These are phyloP conservation scores for Aradophagus sp. DNA, from an alignment of 1,140 invertebrate species.

Conservation along the genomic window DNA sequence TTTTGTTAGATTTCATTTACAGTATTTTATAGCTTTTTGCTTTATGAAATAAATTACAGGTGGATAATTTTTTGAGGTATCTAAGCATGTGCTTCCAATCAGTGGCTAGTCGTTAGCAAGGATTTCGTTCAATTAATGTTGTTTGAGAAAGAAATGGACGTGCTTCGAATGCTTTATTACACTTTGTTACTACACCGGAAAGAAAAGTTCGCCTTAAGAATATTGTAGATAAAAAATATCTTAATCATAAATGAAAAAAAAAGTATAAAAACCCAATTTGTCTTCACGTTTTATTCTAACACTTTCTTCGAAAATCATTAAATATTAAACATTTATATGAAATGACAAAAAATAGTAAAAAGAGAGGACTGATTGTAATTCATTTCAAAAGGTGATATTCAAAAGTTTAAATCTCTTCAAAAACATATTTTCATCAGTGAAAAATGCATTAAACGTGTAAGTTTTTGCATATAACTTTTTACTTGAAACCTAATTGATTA, in stretches of 20 bases:
- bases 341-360: too few relatives aligned
- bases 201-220: conserved; percentile 19
- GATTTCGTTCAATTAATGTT: conserved; percentile 44
- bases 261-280: not conserved
- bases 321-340: too few relatives aligned
- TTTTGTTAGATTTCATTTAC: too few relatives aligned
- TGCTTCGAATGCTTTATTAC: conserved; percentile 28
- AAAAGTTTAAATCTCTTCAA: too few relatives aligned
- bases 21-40: too few relatives aligned
- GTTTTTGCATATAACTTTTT: too few relatives aligned
- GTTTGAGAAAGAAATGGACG: conserved; percentile 26
- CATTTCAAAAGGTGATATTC: too few relatives aligned
- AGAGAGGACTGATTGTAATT: too few relatives aligned
- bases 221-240: conserved; percentile 12
- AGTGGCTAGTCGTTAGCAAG: conserved; percentile 35
- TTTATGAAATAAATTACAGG: not conserved
- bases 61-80: conserved; percentile 1
- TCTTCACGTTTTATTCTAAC: not conserved
- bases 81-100: conserved; percentile 22
- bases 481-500: too few relatives aligned
- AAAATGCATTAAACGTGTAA: too few relatives aligned
- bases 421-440: too few relatives aligned
- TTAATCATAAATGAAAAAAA: conserved; percentile 1
- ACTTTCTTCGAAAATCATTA: too few relatives aligned
- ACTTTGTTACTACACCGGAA: conserved; percentile 14